Evolutionary conservation across 2,113 vertebrate species (phyloP), one percentile per base, ranked within the genome.

Genomic region (Seriola quinqueradiata): DNA sequence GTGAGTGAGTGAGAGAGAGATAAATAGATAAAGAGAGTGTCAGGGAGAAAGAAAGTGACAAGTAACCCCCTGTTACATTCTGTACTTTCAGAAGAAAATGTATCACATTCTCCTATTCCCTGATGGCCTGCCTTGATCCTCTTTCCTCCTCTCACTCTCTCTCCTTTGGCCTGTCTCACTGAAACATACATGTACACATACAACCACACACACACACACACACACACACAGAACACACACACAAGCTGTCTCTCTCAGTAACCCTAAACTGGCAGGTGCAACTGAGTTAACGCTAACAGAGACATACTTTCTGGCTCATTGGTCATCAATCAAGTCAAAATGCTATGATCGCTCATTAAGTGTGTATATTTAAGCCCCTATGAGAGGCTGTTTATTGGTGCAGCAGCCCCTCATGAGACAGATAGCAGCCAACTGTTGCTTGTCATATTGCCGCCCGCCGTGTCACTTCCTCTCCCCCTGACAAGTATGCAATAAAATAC

Each of bases 231-330:
- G 44, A 66, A 67, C 36, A 40, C 42, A 71, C 52, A 28, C 40
- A 42, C 48, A 75, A 44, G 50, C 60, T 2, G 2, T 46, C 19
- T 32, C 66, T 40, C 42, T 21, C 60, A 32, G 75, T 81, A 77
- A 89, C 82, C 55, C 78, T 83, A 90, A 83, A 86, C 83, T 81
- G 71, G 75, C 90, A 91, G 90, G 85, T 92, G 89, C 83, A 83
- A 81, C 60, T 3, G 82, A 83, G 77, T 90, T 81, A 79, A 77
- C 77, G 44, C 60, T 77, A 78, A 87, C 81, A 80, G 66, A 89
- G 70, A 81, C 64, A 76, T 75, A 36, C 64, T 79, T 71, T 64
- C 58, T 55, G 54, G 52, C 81, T 65, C 58, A 36, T 25, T 70
- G 70, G 66, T 54, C 77, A 88, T 90, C 79, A 88, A 77, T 92